Conservation (phyloP, 2,797 vertebrate species). For the Diglossa cyanea region DNA sequence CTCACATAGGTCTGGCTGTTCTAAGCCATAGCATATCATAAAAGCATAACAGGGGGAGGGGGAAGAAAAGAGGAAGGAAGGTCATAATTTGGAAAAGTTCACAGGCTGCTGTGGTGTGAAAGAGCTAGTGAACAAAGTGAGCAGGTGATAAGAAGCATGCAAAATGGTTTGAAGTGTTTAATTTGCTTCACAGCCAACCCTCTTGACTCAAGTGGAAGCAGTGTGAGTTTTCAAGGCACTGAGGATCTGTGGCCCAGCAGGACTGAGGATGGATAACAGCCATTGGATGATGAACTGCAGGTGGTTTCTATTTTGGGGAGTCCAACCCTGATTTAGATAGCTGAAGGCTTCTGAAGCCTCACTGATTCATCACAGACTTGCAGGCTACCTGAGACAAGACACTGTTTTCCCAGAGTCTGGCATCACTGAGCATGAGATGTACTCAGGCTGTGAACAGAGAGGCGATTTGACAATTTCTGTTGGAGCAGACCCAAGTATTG, state of each 20-base stretch:
- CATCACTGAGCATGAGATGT: not conserved
- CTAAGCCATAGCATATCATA: not conserved
- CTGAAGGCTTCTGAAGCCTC: not conserved
- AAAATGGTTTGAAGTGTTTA: not conserved
- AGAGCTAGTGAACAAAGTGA: not conserved
- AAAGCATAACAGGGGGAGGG: accelerated
- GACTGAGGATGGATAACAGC: not conserved
- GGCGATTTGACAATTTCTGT: not conserved
- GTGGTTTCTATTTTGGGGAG: not conserved
- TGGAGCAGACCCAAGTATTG: not conserved
- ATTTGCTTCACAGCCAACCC: not conserved
- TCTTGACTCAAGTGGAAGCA: not conserved
- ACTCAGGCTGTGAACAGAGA: not conserved
- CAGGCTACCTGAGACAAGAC: not conserved
- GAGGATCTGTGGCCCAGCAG: not conserved
- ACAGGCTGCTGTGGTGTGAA: not conserved
- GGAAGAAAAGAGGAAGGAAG: not conserved
- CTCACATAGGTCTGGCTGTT: not conserved
- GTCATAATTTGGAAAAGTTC: not conserved
- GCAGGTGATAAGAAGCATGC: not conserved
- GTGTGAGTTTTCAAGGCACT: not conserved
- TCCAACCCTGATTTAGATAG: not conserved
- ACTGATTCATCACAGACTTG: not conserved
- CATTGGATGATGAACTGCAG: not conserved
- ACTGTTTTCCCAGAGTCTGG: not conserved